Base-by-base conservation (phyloP, 2,888 invertebrate species). In the Iphiclides podalirius region DNA sequence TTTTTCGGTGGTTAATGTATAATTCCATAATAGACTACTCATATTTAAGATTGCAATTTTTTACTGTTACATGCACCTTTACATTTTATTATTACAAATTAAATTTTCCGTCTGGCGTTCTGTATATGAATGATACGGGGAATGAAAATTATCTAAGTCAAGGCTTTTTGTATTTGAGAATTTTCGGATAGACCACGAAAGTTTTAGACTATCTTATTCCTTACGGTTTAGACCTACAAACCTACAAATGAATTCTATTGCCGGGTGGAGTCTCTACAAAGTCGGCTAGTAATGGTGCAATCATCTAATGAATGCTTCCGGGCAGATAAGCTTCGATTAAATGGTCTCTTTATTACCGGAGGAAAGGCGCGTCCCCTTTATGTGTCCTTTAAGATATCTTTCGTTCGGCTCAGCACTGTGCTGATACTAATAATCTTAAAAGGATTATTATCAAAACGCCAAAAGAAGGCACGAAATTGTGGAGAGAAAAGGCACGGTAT, bases 261-360 rank as follows among this genome's bases (percentile, higher is more conserved):
- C 60, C 63, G 68, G 75, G 73, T 63, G 72, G 70, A 67, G 70
- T 62, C 66, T 65, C 70, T 63, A 71, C 67, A 78, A 74, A 80
- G 80, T 84, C 79, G 77, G 78, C 73, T 77, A 79, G 86, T 82
- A 87, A 85, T 73, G 75, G 81, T 66, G 85, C 88, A 89, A 89
- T 89, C 88, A 88, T 89, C 88, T 89, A 89, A 89, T 89, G 89
- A 89, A 85, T 83, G 85, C 88, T 86, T 83, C 84, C 80, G 88
- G 83, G 75, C 79, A 85, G 85, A 87, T 87, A 87, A 86, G 84
- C 83, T 81, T 80, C 84, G 87, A 88, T 87, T 86, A 88, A 88
- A 87, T 87, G 85, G 80, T 82, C 79, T 77, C 83, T 88, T 87
- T 87, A 87, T 86, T 81, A 82, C 85, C 59, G 69, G 79, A 82